phyloP scores from a whole-genome alignment of 2,113 vertebrate species.

The Artemisiospiza belli region DNA sequence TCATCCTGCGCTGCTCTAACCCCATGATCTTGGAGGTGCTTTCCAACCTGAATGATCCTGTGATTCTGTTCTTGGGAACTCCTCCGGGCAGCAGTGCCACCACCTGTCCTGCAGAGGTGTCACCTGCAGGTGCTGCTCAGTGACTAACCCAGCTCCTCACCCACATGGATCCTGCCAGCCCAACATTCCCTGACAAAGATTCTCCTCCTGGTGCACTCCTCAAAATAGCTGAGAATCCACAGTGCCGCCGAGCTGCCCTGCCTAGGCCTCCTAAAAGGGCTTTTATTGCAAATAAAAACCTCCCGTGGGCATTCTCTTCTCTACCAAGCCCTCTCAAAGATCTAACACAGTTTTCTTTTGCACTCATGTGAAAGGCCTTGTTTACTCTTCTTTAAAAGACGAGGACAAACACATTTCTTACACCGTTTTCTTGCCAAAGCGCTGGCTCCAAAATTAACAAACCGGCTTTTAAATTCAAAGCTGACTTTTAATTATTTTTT shows the following conservation, averaged over 20 bases:
- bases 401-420: neutral
- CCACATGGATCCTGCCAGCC: neutral
- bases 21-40: neutral
- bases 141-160: fast-evolving
- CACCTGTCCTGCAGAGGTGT: neutral
- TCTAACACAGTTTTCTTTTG: neutral
- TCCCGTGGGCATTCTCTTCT: neutral
- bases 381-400: neutral
- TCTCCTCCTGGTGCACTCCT: neutral
- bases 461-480: neutral
- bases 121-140: neutral
- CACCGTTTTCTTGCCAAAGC: neutral
- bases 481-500: neutral
- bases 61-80: neutral
- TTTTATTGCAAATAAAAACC: neutral
- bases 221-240: neutral
- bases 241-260: neutral
- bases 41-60: neutral
- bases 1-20: neutral
- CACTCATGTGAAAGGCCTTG: neutral
- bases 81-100: neutral
- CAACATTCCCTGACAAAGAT: neutral
- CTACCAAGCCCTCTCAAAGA: neutral
- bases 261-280: neutral
- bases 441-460: neutral